A percentile compares a stretch with the other conserved stretches of the same genome.
These are phyloP conservation scores for Eueides isabella DNA, from an alignment of 1,140 invertebrate genomes.

Conservation along the genomic window DNA sequence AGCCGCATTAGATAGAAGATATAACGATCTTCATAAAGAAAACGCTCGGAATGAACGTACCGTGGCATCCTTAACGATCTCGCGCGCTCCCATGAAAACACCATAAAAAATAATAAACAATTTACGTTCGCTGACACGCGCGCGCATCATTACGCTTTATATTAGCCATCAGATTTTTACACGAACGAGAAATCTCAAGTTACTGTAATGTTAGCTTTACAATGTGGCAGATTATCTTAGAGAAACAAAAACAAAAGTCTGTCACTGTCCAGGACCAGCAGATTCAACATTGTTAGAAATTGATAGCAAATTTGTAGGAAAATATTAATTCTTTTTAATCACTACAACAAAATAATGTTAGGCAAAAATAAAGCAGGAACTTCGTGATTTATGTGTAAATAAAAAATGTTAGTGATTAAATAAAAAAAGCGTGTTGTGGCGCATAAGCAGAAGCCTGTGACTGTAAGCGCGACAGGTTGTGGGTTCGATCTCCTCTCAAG, in stretches of 20 bases:
- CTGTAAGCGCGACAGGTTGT: too few species aligned
- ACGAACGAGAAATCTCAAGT: constrained; percentile 40
- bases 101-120: constrained; percentile 81
- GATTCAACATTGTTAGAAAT: not conserved
- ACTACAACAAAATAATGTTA: too few species aligned
- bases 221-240: not conserved
- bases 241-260: not conserved
- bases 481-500: too few species aligned
- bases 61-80: constrained; percentile 51
- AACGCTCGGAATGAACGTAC: constrained; percentile 20
- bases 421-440: too few species aligned
- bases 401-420: too few species aligned
- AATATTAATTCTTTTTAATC: not conserved
- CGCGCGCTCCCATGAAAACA: constrained; percentile 61
- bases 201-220: not conserved
- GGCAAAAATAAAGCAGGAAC: too few species aligned
- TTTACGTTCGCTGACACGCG: constrained; percentile 78
- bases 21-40: constrained; percentile 28
- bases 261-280: not conserved
- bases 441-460: too few species aligned
- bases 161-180: constrained; percentile 67
- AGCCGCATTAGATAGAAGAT: constrained; percentile 10
- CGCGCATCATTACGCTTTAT: constrained; percentile 61
- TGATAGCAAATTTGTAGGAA: not conserved
- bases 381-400: too few species aligned